Evolutionary conservation across 2,888 invertebrate species (phyloP).

Genomic region (Slavum lentiscoides): DNA sequence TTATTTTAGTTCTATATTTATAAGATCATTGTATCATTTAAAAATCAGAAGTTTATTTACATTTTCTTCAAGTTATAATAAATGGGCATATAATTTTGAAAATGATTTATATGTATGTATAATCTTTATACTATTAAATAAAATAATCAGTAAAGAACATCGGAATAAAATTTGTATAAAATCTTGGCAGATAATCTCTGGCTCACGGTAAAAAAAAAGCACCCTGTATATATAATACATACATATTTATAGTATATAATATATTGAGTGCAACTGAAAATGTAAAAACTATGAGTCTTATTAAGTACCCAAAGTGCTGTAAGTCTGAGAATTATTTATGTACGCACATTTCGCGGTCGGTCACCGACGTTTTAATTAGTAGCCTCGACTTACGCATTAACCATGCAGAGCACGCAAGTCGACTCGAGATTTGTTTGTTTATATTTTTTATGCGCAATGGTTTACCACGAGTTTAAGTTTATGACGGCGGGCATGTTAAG

Average conservation of each 20-base stretch:
- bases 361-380: slow-evolving; percentile 15
- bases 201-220: too few relatives aligned
- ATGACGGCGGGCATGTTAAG: not conserved
- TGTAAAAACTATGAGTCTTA: not conserved
- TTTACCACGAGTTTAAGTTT: not conserved
- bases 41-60: too few relatives aligned
- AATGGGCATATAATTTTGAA: too few relatives aligned
- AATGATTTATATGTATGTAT: too few relatives aligned
- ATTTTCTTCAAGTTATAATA: too few relatives aligned
- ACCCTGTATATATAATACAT: not conserved
- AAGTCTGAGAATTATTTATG: slow-evolving; percentile 14
- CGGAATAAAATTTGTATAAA: too few relatives aligned
- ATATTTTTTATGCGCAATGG: not conserved
- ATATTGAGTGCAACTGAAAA: not conserved
- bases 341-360: slow-evolving; percentile 17
- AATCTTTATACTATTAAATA: too few relatives aligned
- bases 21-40: too few relatives aligned
- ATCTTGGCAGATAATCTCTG: too few relatives aligned
- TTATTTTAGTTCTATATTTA: too few relatives aligned
- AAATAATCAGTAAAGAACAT: too few relatives aligned
- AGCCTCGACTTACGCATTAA: not conserved
- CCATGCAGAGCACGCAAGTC: slow-evolving; percentile 4
- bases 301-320: not conserved
- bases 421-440: slow-evolving; percentile 15
- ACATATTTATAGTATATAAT: too few relatives aligned